Evolutionary conservation across 2,113 vertebrate genomes (phyloP).

Genomic region (Raja brachyura): DNA sequence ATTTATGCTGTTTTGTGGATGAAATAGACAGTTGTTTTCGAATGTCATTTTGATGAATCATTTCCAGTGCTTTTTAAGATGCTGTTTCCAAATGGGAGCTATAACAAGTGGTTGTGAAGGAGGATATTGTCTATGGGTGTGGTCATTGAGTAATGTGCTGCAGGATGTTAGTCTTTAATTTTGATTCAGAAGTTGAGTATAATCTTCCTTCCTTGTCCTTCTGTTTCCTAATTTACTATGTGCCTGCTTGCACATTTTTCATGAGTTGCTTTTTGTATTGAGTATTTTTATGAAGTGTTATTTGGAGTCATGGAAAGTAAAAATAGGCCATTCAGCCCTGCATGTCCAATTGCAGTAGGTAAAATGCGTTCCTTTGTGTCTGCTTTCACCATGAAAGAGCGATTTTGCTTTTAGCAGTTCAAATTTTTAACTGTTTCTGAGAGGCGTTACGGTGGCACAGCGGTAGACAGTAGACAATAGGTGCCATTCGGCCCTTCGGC

Average conservation of each 20-base stretch:
- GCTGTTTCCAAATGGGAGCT: neutral
- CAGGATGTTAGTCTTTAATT: neutral
- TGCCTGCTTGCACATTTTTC: neutral
- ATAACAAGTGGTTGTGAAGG: neutral
- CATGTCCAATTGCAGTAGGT: too few species aligned
- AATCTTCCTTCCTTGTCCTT: neutral
- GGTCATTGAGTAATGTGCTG: neutral
- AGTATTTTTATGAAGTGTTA: neutral
- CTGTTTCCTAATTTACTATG: neutral
- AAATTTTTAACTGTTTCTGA: too few species aligned
- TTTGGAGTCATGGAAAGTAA: neutral
- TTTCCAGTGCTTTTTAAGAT: neutral
- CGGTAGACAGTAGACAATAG: too few species aligned
- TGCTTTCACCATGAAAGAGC: too few species aligned
- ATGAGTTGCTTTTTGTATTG: neutral
- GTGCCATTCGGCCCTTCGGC: too few species aligned
- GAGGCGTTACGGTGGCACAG: too few species aligned
- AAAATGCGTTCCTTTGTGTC: too few species aligned
- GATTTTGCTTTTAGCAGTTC: too few species aligned
- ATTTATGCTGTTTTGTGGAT: neutral
- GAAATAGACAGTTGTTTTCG: neutral
- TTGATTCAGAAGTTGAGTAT: neutral
- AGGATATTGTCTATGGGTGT: neutral
- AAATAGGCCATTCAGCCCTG: too few species aligned
- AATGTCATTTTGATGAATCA: neutral